These are phyloP conservation scores for Caenorhabditis macrosperma DNA, from an alignment of 2,888 invertebrate species.

Conservation along the genomic window DNA sequence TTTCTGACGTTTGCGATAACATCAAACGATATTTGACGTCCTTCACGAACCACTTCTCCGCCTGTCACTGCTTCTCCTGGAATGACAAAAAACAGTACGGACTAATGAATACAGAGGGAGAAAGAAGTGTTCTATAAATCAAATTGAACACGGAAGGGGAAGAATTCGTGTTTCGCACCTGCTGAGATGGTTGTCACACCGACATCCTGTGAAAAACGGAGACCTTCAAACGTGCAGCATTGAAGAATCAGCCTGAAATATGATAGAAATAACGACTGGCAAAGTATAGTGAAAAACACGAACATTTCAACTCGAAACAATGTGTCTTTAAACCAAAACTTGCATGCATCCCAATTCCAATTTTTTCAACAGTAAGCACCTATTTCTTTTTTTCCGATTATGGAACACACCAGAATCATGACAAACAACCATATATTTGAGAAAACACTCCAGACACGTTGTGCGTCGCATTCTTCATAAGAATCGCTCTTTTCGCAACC, in stretches of 20 bases:
- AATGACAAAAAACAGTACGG: background rate
- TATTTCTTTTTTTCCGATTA: no score
- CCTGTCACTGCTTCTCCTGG: constrained; percentile 79
- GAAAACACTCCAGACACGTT: no score
- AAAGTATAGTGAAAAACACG: no score
- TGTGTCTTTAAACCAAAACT: no score
- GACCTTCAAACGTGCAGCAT: constrained; percentile 79
- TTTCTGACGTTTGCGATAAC: constrained; percentile 78
- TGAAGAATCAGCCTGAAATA: constrained; percentile 74
- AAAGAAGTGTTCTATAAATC: background rate
- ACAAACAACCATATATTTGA: no score
- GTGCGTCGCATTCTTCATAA: background rate
- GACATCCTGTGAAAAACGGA: constrained; percentile 79
- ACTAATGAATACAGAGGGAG: background rate
- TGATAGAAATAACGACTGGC: no score
- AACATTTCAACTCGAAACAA: no score
- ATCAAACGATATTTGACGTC: constrained; percentile 80
- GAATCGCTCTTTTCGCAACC: background rate
- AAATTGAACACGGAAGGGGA: background rate
- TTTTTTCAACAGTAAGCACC: no score
- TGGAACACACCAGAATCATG: no score
- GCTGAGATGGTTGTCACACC: constrained; percentile 77
- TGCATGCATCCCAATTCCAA: no score
- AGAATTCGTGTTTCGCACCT: constrained; percentile 13
- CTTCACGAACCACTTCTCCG: constrained; percentile 78